Conservation (phyloP, 1,140 invertebrate species). For the Chrysopa pallens region DNA sequence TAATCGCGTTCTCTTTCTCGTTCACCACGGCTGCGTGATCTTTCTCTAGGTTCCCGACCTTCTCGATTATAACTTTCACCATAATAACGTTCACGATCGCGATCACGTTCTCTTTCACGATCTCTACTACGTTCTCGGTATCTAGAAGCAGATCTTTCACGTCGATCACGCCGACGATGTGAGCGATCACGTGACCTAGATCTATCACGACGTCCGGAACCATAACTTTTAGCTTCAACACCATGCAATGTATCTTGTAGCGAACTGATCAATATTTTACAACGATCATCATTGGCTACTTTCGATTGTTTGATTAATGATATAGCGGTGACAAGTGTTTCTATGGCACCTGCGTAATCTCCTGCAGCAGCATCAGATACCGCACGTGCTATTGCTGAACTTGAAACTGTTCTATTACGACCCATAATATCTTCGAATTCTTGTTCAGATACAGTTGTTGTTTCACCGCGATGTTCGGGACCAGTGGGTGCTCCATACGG, state of each 20-base stretch:
- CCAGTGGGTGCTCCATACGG: constrained; percentile 21
- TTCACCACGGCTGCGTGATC: constrained; percentile 20
- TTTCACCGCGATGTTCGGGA: constrained; percentile 33
- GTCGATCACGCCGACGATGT: constrained; percentile 50
- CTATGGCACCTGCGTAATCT: constrained; percentile 94
- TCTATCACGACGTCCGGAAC: constrained; percentile 36
- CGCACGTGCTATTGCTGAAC: constrained; percentile 88
- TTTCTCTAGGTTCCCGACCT: constrained; percentile 14
- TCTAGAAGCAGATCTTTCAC: constrained; percentile 56
- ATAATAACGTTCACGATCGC: constrained; percentile 22
- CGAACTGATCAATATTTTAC: constrained; percentile 94
- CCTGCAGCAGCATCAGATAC: constrained; percentile 94
- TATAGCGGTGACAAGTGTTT: constrained; percentile 95
- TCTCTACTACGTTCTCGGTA: constrained; percentile 59
- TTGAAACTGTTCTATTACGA: constrained; percentile 91
- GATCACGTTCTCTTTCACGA: constrained; percentile 24
- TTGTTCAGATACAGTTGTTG: constrained; percentile 64
- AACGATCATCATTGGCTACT: constrained; percentile 91
- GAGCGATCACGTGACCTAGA: constrained; percentile 58
- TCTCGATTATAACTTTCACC: constrained; percentile 18
- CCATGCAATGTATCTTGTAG: constrained; percentile 93
- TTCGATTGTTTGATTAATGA: constrained; percentile 98
- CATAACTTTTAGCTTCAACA: constrained; percentile 92
- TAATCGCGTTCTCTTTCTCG: constrained; percentile 38
- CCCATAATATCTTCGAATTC: constrained; percentile 99